Conservation (phyloP, 2,797 vertebrate species). For the Rallus crepitans region DNA sequence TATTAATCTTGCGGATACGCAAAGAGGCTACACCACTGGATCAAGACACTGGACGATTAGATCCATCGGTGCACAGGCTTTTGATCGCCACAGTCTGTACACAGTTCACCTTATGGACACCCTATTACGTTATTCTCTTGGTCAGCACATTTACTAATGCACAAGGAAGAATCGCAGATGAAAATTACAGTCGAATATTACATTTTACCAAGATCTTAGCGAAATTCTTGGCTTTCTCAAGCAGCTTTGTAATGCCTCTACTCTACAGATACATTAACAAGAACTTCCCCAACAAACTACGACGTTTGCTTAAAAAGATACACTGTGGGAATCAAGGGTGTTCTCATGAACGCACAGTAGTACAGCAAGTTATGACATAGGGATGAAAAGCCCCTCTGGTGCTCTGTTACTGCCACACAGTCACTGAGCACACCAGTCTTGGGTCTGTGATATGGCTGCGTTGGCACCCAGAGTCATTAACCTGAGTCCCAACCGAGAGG, state of each 20-base stretch:
- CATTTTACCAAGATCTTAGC: slow-evolving; percentile 87
- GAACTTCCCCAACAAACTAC: slow-evolving; percentile 91
- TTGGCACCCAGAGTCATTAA: not conserved
- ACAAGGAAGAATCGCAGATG: slow-evolving; percentile 73
- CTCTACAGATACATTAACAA: slow-evolving; percentile 94
- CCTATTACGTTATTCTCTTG: slow-evolving; percentile 92
- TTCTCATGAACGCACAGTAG: slow-evolving; percentile 84
- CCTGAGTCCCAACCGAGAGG: not conserved
- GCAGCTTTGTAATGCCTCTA: slow-evolving; percentile 93
- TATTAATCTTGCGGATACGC: slow-evolving; percentile 88
- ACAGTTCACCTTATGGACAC: slow-evolving; percentile 95
- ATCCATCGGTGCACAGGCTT: slow-evolving; percentile 92
- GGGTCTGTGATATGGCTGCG: not conserved
- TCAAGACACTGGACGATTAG: slow-evolving; percentile 89
- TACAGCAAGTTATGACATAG: slow-evolving; percentile 90
- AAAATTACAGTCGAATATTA: slow-evolving; percentile 78
- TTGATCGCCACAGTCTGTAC: slow-evolving; percentile 91
- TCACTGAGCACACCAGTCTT: not conserved
- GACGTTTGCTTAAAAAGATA: slow-evolving; percentile 87
- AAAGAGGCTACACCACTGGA: slow-evolving; percentile 93
- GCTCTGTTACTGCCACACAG: not conserved
- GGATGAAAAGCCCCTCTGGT: not conserved
- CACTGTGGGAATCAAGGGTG: slow-evolving; percentile 87
- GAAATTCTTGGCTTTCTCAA: slow-evolving; percentile 91
- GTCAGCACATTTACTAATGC: slow-evolving; percentile 86